Percentiles rank a stretch among this genome's conserved stretches.
Evolutionary conservation across 2,113 vertebrate genomes (phyloP).

Genomic region (Alligator sinensis): DNA sequence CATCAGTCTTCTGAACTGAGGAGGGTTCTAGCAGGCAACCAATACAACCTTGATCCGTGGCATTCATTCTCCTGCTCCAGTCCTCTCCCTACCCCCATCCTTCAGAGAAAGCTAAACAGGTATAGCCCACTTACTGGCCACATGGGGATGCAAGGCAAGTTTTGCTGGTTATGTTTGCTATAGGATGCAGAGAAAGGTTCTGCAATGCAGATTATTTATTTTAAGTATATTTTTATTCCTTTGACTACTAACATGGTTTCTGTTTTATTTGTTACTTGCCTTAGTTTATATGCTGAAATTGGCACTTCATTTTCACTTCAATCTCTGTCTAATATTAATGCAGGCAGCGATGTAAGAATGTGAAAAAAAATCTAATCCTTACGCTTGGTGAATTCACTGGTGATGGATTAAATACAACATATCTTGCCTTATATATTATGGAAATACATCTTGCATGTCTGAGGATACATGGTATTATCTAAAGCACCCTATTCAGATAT

Average conservation of each 20-base stretch:
- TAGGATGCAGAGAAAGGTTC: fast-evolving
- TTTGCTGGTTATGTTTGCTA: background rate
- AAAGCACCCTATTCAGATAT: background rate
- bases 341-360: conserved; percentile 22
- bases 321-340: conserved; percentile 46
- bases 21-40: background rate
- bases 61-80: conserved; percentile 12
- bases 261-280: conserved; percentile 19
- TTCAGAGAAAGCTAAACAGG: conserved; percentile 63
- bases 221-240: conserved; percentile 19
- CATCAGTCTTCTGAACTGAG: conserved; percentile 13
- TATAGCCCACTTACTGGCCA: conserved; percentile 38
- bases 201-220: background rate
- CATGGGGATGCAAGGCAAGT: conserved; percentile 19
- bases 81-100: background rate
- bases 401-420: conserved; percentile 49
- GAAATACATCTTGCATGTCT: conserved; percentile 24
- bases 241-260: conserved; percentile 1
- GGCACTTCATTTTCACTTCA: conserved; percentile 62
- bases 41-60: conserved; percentile 1
- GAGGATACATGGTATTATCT: conserved; percentile 26
- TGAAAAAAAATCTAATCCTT: conserved; percentile 49
- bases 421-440: conserved; percentile 49
- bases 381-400: background rate
- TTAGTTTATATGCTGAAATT: conserved; percentile 60